A percentile compares a stretch with the other conserved stretches of the same genome.
Evolutionary conservation across 2,113 vertebrate species (phyloP).

Genomic region (Ptilonorhynchus violaceus): DNA sequence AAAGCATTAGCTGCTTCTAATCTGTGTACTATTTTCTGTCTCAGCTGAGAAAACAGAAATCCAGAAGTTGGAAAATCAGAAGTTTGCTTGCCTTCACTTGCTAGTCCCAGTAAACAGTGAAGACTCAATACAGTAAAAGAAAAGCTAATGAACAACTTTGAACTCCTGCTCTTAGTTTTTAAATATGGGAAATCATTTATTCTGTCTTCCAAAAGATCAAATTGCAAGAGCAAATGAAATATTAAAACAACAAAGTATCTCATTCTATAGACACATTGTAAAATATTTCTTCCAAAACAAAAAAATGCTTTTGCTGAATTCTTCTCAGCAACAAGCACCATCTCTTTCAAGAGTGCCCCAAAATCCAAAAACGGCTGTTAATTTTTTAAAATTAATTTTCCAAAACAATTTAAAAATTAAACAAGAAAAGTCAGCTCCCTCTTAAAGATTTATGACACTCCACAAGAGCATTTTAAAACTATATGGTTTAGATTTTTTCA

Average conservation of each 20-base stretch:
- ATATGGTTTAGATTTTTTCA: not conserved
- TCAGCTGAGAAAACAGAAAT: not conserved
- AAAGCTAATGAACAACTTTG: not conserved
- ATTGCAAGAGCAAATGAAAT: not conserved
- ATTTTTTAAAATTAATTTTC: not conserved
- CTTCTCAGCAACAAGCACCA: not conserved
- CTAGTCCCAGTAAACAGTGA: not conserved
- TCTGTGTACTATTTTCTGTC: not conserved
- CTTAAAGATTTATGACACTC: not conserved
- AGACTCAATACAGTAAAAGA: not conserved
- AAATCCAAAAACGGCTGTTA: not conserved
- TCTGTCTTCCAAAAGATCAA: not conserved
- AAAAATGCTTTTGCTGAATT: not conserved
- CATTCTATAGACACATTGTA: not conserved
- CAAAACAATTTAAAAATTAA: not conserved
- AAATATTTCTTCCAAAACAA: not conserved
- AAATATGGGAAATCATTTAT: not conserved
- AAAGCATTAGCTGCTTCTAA: not conserved
- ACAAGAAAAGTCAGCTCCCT: not conserved
- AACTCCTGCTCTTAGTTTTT: not conserved
- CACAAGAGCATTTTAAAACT: not conserved
- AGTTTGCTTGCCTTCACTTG: not conserved
- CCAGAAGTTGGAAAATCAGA: not conserved
- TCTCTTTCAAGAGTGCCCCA: not conserved
- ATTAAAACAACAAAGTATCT: not conserved